Percentiles rank a stretch among this genome's conserved stretches.
phyloP scores from a whole-genome alignment of 2,888 invertebrate genomes.

The Nephrocerus scutellatus region DNA sequence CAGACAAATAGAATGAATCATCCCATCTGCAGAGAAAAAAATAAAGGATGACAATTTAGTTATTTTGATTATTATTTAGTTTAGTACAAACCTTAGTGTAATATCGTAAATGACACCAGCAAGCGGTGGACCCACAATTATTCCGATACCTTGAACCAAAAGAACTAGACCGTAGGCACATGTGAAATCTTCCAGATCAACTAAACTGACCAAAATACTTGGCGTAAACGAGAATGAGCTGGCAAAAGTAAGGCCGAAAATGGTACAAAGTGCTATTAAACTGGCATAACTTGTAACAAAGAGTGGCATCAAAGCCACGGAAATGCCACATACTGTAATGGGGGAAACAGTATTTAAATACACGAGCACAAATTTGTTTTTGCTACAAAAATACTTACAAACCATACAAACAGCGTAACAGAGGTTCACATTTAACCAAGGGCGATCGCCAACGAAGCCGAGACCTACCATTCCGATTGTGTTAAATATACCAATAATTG shows the following conservation, averaged over 20 bases:
- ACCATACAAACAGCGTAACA: conserved; percentile 75
- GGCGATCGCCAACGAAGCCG: conserved; percentile 84
- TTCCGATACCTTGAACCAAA: conserved; percentile 86
- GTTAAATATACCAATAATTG: conserved; percentile 82
- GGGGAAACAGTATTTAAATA: conserved; percentile 2
- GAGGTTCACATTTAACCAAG: conserved; percentile 72
- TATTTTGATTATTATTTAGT: too few relatives aligned
- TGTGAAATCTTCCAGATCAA: conserved; percentile 85
- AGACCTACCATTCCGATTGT: conserved; percentile 82
- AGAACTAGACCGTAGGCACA: conserved; percentile 85
- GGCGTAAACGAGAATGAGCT: conserved; percentile 89
- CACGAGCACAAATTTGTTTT: background rate
- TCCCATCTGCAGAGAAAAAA: conserved; percentile 54
- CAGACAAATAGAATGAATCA: conserved; percentile 72
- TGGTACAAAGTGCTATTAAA: conserved; percentile 48
- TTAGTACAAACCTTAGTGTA: conserved; percentile 35
- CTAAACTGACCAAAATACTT: conserved; percentile 78
- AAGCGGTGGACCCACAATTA: conserved; percentile 83
- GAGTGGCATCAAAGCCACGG: conserved; percentile 44
- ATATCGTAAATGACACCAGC: conserved; percentile 59
- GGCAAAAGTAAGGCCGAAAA: conserved; percentile 85
- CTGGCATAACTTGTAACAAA: conserved; percentile 34
- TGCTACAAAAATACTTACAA: too few relatives aligned
- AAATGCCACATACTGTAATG: conserved; percentile 43
- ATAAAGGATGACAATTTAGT: too few relatives aligned